phyloP scores from a whole-genome alignment of 2,113 vertebrate genomes.

The Lepus europaeus region DNA sequence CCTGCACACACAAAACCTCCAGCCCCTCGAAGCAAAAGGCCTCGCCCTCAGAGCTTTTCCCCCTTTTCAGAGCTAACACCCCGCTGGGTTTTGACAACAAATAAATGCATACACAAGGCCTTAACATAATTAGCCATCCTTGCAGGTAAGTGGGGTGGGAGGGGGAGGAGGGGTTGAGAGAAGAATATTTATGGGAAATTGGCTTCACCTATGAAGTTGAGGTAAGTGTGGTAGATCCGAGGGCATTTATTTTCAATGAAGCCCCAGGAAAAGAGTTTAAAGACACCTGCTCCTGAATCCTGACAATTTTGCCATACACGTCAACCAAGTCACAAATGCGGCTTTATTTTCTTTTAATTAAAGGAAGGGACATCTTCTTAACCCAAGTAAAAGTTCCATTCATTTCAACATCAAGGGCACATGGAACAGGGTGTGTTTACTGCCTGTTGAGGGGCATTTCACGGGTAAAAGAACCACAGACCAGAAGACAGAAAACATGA shows the following conservation, averaged over 20 bases:
- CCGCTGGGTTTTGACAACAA: slow-evolving; percentile 80
- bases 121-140: slow-evolving; percentile 81
- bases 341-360: not conserved
- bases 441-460: slow-evolving; percentile 41
- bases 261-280: slow-evolving; percentile 38
- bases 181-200: slow-evolving; percentile 64
- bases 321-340: slow-evolving; percentile 9
- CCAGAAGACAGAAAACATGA: slow-evolving; percentile 52
- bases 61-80: slow-evolving; percentile 84
- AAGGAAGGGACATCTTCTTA: not conserved
- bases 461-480: slow-evolving; percentile 17
- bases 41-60: slow-evolving; percentile 89
- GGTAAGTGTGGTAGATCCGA: slow-evolving; percentile 52
- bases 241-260: slow-evolving; percentile 80
- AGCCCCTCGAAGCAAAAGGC: slow-evolving; percentile 91
- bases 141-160: slow-evolving; percentile 74
- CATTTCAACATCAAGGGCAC: not conserved
- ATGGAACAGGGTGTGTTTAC: not conserved
- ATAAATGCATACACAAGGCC: slow-evolving; percentile 84
- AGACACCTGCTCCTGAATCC: not conserved
- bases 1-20: slow-evolving; percentile 91
- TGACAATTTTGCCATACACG: slow-evolving; percentile 4
- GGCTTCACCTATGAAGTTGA: slow-evolving; percentile 79
- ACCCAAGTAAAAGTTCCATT: slow-evolving; percentile 61
- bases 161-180: slow-evolving; percentile 2